Evolutionary conservation across 2,888 invertebrate species (phyloP).

Genomic region (Crossocerus cetratus): DNA sequence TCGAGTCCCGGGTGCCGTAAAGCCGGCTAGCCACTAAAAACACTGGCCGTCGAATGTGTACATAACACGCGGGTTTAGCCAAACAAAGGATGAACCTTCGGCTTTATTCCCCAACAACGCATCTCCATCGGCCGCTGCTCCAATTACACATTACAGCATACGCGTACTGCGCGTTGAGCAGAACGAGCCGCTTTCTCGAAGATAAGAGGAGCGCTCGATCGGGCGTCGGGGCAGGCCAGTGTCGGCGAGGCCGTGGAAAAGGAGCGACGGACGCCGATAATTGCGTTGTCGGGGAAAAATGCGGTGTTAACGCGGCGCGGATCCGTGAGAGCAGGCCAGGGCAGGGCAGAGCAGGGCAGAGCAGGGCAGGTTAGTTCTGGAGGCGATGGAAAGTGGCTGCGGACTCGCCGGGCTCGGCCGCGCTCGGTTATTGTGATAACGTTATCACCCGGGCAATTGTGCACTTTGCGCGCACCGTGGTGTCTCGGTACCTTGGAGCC

Average conservation of each 20-base stretch:
- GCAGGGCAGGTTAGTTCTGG: background rate
- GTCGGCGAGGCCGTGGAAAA: background rate
- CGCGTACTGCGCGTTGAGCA: too few relatives aligned
- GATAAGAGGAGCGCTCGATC: background rate
- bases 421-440: slow-evolving; percentile 32
- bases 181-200: background rate
- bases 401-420: background rate
- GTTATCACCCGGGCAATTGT: slow-evolving; percentile 43
- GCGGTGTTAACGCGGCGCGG: background rate
- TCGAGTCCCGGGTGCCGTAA: background rate
- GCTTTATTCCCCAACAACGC: too few relatives aligned
- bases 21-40: too few relatives aligned
- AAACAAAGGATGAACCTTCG: too few relatives aligned
- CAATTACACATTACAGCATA: too few relatives aligned
- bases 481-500: slow-evolving; percentile 10
- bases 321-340: background rate
- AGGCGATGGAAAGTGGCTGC: too few relatives aligned
- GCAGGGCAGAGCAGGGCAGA: background rate
- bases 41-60: too few relatives aligned
- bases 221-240: background rate
- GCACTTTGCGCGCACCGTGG: slow-evolving; percentile 20
- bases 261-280: background rate
- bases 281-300: background rate
- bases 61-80: too few relatives aligned
- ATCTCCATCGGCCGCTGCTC: too few relatives aligned